phyloP scores from a whole-genome alignment of 2,888 invertebrate genomes.

The Ametastegia equiseti region DNA sequence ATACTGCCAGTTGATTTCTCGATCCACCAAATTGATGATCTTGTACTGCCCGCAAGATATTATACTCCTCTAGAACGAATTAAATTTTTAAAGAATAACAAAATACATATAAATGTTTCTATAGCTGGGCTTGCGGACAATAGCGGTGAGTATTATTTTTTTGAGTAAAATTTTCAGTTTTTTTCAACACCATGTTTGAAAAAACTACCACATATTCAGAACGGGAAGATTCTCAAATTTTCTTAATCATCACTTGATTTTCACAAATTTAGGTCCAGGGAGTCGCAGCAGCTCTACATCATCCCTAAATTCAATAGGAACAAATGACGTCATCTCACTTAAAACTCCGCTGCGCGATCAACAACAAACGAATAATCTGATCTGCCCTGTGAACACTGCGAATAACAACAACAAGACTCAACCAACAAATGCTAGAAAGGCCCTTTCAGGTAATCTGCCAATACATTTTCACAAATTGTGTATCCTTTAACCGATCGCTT shows the following conservation, averaged over 20 bases:
- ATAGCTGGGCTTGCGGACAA: constrained; percentile 46
- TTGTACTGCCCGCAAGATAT: background rate
- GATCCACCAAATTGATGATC: background rate
- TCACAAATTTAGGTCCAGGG: constrained; percentile 73
- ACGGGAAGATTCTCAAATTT: background rate
- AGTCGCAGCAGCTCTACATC: constrained; percentile 84
- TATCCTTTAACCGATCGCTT: background rate
- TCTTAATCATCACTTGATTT: background rate
- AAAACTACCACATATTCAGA: background rate
- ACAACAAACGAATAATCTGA: constrained; percentile 72
- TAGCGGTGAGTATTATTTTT: constrained; percentile 46
- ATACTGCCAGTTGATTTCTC: background rate
- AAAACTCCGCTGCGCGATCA: constrained; percentile 73
- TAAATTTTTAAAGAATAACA: constrained; percentile 10
- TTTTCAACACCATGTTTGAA: background rate
- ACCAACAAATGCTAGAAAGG: constrained; percentile 67
- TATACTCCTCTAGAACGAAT: constrained; percentile 6
- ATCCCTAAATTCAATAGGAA: constrained; percentile 71
- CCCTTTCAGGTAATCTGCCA: constrained; percentile 67
- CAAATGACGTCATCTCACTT: constrained; percentile 70
- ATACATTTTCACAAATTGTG: background rate
- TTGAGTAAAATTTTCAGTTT: constrained; percentile 21
- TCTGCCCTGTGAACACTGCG: constrained; percentile 69
- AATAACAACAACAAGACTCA: constrained; percentile 72
- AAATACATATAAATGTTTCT: constrained; percentile 43